These are phyloP conservation scores for Oophaga pumilio DNA, from an alignment of 2,113 vertebrate species.

Conservation along the genomic window DNA sequence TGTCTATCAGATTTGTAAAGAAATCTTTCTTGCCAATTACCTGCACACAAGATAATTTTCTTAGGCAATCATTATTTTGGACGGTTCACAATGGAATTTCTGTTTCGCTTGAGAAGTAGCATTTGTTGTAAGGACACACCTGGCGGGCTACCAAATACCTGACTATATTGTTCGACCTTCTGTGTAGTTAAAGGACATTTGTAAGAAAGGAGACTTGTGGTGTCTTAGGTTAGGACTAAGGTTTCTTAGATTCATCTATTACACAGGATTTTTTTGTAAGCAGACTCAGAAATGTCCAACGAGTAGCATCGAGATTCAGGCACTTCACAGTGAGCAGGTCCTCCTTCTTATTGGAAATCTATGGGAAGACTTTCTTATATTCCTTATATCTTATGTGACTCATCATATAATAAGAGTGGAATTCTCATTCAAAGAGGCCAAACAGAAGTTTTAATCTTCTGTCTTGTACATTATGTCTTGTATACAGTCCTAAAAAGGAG, in stretches of 20 bases:
- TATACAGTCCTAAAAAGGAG: too few species aligned
- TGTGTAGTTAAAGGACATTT: neutral
- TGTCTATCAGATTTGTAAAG: neutral
- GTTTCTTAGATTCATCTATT: neutral
- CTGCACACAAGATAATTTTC: neutral
- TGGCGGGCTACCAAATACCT: neutral
- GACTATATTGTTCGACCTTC: slow-evolving; percentile 10
- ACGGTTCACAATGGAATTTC: slow-evolving; percentile 19
- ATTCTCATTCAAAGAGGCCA: too few species aligned
- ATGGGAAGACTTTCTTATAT: too few species aligned
- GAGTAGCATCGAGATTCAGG: neutral
- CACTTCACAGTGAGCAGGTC: neutral
- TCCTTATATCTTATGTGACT: too few species aligned
- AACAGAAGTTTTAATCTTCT: too few species aligned
- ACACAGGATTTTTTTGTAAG: neutral
- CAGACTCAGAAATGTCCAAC: neutral
- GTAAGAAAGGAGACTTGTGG: neutral
- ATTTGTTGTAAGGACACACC: slow-evolving; percentile 36
- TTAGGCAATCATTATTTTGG: neutral
- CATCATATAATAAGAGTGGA: too few species aligned
- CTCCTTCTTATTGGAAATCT: neutral
- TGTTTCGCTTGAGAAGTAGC: neutral
- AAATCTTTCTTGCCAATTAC: neutral
- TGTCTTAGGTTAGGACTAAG: neutral
- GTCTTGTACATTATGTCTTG: too few species aligned